A percentile compares a stretch with the other conserved stretches of the same genome.
Conservation (phyloP, 2,888 invertebrate genomes). For the Panopea generosa region DNA sequence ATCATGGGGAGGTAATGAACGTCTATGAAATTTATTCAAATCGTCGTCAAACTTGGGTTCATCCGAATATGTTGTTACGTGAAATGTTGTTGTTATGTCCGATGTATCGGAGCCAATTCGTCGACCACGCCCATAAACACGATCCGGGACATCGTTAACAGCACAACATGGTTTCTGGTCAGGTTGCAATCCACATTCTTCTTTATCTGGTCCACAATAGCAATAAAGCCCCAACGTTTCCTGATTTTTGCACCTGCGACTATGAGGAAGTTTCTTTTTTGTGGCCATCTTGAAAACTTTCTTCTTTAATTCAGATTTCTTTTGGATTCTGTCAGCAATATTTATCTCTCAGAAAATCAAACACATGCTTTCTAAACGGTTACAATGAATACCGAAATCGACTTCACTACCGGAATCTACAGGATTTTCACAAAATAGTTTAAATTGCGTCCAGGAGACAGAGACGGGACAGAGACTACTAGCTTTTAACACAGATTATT, state of each 20-base stretch:
- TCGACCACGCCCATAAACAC: conserved; percentile 1
- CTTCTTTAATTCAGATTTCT: no score
- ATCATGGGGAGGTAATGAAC: conserved; percentile 27
- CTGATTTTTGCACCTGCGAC: conserved; percentile 39
- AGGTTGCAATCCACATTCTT: not conserved
- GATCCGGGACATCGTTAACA: conserved; percentile 32
- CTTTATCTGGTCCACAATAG: conserved; percentile 25
- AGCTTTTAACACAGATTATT: no score
- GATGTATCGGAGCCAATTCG: not conserved
- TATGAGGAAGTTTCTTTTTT: conserved; percentile 59
- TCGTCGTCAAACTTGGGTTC: not conserved
- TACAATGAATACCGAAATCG: no score
- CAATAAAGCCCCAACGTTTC: conserved; percentile 36
- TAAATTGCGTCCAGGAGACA: no score
- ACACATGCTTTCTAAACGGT: no score
- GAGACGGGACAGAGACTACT: no score
- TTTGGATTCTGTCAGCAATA: no score
- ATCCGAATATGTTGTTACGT: no score
- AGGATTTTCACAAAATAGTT: no score
- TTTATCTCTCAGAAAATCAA: no score
- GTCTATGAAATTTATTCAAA: not conserved
- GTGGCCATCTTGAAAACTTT: conserved; percentile 51
- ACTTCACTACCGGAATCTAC: no score
- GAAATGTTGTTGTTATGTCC: not conserved
- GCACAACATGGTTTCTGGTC: conserved; percentile 5